Conservation (phyloP, 2,888 invertebrate genomes). For the Meiosimyza platycephala region DNA sequence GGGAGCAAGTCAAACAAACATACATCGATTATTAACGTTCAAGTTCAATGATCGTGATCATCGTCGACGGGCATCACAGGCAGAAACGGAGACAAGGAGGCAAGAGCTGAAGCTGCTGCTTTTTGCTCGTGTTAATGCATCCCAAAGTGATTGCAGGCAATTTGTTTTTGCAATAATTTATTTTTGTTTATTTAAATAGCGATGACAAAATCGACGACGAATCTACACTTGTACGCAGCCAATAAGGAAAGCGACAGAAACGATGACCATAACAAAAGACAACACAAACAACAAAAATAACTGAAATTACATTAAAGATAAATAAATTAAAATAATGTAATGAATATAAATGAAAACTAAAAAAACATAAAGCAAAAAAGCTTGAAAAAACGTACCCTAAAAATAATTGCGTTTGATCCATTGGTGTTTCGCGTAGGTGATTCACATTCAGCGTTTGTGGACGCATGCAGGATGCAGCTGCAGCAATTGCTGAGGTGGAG, state of each 20-base stretch:
- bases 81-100: conserved; percentile 31
- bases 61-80: conserved; percentile 19
- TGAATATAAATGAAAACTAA: conserved; percentile 34
- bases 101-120: conserved; percentile 7
- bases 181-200: conserved; percentile 56
- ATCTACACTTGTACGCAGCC: conserved; percentile 19
- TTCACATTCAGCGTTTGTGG: conserved; percentile 66
- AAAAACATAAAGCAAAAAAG: conserved; percentile 42
- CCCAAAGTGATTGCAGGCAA: conserved; percentile 41
- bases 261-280: conserved; percentile 3
- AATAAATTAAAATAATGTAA: conserved; percentile 20
- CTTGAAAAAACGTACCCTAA: conserved; percentile 62
- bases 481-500: conserved; percentile 59
- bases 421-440: conserved; percentile 61
- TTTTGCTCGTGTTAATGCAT: conserved; percentile 30
- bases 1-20: neutral
- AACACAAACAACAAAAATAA: conserved; percentile 19
- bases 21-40: conserved; percentile 11
- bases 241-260: conserved; percentile 21
- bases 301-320: conserved; percentile 18
- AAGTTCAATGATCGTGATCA: conserved; percentile 35
- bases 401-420: conserved; percentile 63
- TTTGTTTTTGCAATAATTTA: conserved; percentile 18
- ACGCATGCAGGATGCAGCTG: conserved; percentile 49
- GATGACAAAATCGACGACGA: conserved; percentile 59